A percentile compares a stretch with the other conserved stretches of the same genome.
phyloP scores from a whole-genome alignment of 2,113 vertebrate genomes.

The Chaetodon trifascialis region DNA sequence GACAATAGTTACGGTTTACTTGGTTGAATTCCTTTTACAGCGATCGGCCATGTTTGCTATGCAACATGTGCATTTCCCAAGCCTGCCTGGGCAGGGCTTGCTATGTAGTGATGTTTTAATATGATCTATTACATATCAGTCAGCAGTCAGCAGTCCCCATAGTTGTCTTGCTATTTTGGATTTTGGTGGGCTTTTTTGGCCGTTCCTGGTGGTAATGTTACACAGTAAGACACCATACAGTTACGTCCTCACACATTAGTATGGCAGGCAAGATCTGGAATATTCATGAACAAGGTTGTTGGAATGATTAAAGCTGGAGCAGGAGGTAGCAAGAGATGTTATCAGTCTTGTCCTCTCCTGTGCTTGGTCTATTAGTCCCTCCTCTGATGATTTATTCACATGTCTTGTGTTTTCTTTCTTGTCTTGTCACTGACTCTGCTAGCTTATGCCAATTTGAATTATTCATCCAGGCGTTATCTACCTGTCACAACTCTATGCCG shows the following conservation, averaged over 20 bases:
- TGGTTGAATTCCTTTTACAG: no score
- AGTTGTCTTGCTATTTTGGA: slow-evolving; percentile 1
- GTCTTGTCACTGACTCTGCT: slow-evolving; percentile 68
- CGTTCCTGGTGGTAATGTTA: slow-evolving; percentile 23
- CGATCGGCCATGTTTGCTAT: no score
- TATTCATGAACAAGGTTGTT: slow-evolving; percentile 74
- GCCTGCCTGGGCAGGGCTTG: no score
- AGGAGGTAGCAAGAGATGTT: slow-evolving; percentile 61
- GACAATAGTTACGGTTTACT: no score
- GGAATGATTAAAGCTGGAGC: slow-evolving; percentile 68
- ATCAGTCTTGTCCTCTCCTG: slow-evolving; percentile 71
- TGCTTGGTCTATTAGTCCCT: slow-evolving; percentile 73
- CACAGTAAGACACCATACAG: slow-evolving; percentile 35
- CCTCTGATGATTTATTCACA: slow-evolving; percentile 81
- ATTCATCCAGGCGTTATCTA: slow-evolving; percentile 82
- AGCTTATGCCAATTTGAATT: slow-evolving; percentile 78
- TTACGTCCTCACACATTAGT: slow-evolving; percentile 48
- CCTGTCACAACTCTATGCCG: slow-evolving; percentile 76
- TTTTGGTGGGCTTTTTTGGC: not conserved
- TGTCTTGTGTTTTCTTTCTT: slow-evolving; percentile 67
- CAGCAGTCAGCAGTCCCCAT: not conserved
- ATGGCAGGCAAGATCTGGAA: slow-evolving; percentile 58
- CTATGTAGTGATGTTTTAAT: not conserved
- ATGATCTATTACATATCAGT: not conserved
- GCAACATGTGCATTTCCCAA: no score